Percentiles rank a stretch among this genome's conserved stretches.
Evolutionary conservation across 1,140 invertebrate species (phyloP).

Genomic region (Sweltsa coloradensis): DNA sequence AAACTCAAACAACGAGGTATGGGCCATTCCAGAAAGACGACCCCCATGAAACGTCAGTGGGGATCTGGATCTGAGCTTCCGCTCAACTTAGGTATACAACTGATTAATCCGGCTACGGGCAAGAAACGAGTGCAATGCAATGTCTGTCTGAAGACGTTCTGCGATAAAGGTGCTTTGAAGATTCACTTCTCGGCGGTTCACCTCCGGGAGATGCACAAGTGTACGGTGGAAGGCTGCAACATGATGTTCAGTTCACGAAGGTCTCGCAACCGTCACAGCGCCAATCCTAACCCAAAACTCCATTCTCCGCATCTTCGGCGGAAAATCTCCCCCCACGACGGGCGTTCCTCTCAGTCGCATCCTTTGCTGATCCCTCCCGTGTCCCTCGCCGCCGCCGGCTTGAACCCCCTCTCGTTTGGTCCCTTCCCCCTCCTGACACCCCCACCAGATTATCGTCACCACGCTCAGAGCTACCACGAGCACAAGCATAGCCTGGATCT

Average conservation of each 20-base stretch:
- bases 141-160: conserved; percentile 97
- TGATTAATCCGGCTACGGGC: conserved; percentile 82
- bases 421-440: conserved; percentile 62
- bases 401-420: conserved; percentile 56
- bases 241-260: conserved; percentile 98
- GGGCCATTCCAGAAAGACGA: conserved; percentile 63
- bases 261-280: conserved; percentile 91
- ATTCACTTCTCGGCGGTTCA: conserved; percentile 99
- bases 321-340: conserved; percentile 88
- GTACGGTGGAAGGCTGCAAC: conserved; percentile 95
- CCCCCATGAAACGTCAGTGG: conserved; percentile 84
- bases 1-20: conserved; percentile 21
- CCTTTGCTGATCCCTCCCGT: conserved; percentile 62
- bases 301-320: conserved; percentile 87
- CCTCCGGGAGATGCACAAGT: conserved; percentile 97
- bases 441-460: conserved; percentile 54
- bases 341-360: conserved; percentile 73
- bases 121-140: conserved; percentile 97
- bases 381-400: conserved; percentile 38
- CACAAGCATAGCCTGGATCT: conserved; percentile 53
- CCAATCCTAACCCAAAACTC: conserved; percentile 96
- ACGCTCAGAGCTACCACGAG: conserved; percentile 43
- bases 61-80: conserved; percentile 60
- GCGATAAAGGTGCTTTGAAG: conserved; percentile 98
- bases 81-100: conserved; percentile 73